Conservation (phyloP, 2,797 vertebrate species). For the Apodemus agrarius region DNA sequence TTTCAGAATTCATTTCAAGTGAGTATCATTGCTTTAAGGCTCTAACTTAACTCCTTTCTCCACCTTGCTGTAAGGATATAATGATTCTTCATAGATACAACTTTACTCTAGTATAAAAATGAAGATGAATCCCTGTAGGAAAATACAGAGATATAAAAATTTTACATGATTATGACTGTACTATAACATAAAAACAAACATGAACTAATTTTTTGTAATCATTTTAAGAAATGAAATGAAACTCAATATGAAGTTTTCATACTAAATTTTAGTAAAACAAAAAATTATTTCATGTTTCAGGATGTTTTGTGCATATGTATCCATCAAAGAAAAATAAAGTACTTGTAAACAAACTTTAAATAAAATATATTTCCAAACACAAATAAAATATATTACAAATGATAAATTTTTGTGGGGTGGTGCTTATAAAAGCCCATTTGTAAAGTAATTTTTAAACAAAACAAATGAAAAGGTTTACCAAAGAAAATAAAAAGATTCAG, state of each 20-base stretch:
- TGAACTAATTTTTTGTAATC: too few species aligned
- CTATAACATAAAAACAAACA: neutral
- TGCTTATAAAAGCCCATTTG: too few species aligned
- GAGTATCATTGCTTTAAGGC: neutral
- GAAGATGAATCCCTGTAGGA: neutral
- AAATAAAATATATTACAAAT: neutral
- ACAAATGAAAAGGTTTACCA: too few species aligned
- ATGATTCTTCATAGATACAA: neutral
- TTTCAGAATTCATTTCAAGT: conserved; percentile 38
- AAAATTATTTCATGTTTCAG: neutral
- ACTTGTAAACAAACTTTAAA: neutral
- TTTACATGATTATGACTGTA: neutral
- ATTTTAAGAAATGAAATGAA: neutral
- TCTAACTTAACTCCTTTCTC: neutral
- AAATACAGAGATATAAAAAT: conserved; percentile 25
- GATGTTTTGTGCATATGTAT: neutral
- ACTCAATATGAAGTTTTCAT: neutral
- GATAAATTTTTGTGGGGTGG: neutral
- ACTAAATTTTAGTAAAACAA: neutral
- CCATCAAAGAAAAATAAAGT: neutral
- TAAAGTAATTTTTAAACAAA: too few species aligned
- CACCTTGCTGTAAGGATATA: neutral
- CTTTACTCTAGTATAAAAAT: conserved; percentile 14
- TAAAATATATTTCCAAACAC: neutral
- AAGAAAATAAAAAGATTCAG: too few species aligned